Evolutionary conservation across 92 coral and sea anemone species (phyloP).

Genomic region (Porites divaricata): DNA sequence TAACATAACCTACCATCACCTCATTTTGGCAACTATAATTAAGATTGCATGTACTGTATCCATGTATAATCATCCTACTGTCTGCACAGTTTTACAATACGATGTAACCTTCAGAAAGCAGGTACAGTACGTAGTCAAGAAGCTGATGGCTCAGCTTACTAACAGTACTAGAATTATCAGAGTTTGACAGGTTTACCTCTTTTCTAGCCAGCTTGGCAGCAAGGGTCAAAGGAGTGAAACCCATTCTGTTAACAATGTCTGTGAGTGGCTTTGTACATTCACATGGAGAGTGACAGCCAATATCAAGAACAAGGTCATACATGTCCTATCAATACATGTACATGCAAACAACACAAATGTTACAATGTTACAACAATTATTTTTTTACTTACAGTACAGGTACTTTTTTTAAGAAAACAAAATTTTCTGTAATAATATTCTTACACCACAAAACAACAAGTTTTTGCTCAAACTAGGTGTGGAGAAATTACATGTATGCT

Average conservation of each 20-base stretch:
- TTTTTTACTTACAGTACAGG: not conserved
- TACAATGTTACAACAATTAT: not conserved
- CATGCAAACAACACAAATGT: not conserved
- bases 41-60: too few relatives aligned
- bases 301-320: slow-evolving; percentile 82
- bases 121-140: too few relatives aligned
- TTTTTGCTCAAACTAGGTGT: too few relatives aligned
- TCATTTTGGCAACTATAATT: too few relatives aligned
- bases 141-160: too few relatives aligned
- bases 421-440: too few relatives aligned
- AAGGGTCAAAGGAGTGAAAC: slow-evolving; percentile 81
- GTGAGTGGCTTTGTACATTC: slow-evolving; percentile 47
- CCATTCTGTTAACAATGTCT: slow-evolving; percentile 61
- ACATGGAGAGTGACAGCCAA: slow-evolving; percentile 66
- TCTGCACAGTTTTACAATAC: too few relatives aligned
- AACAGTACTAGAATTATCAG: not conserved
- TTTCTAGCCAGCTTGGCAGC: slow-evolving; percentile 86
- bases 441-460: too few relatives aligned
- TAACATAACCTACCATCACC: too few relatives aligned
- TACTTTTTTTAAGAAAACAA: not conserved
- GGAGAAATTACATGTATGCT: too few relatives aligned
- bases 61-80: too few relatives aligned
- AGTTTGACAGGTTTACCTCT: slow-evolving; percentile 50
- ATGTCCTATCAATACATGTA: slow-evolving; percentile 61
- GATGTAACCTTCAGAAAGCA: too few relatives aligned